These are phyloP conservation scores for Furcula furcula DNA, from an alignment of 2,888 invertebrate genomes.

Conservation along the genomic window DNA sequence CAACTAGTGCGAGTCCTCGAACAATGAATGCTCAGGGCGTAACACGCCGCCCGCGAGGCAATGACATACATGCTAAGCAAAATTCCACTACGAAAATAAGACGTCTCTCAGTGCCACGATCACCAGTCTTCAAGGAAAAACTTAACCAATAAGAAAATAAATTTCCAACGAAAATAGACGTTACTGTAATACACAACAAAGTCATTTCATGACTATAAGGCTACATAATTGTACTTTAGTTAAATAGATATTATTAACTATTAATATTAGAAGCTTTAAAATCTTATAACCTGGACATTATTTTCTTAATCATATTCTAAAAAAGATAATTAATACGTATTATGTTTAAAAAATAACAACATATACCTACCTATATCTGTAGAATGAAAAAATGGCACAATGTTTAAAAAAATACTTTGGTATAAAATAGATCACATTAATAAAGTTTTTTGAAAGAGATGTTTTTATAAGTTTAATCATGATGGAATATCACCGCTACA, in stretches of 20 bases:
- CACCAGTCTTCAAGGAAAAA: slow-evolving; percentile 56
- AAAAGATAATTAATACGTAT: slow-evolving; percentile 19
- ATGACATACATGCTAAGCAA: slow-evolving; percentile 53
- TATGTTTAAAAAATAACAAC: slow-evolving; percentile 37
- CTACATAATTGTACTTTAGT: slow-evolving; percentile 74
- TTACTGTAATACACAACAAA: slow-evolving; percentile 27
- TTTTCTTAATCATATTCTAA: slow-evolving; percentile 36
- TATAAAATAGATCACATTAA: not conserved
- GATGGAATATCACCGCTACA: no score
- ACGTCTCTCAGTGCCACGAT: slow-evolving; percentile 39
- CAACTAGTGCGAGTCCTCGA: slow-evolving; percentile 45
- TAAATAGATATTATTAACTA: slow-evolving; percentile 30
- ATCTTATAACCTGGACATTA: slow-evolving; percentile 46
- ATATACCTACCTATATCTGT: slow-evolving; percentile 27
- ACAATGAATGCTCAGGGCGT: slow-evolving; percentile 54
- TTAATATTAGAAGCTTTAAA: slow-evolving; percentile 40
- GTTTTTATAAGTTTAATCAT: not conserved
- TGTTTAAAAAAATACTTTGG: slow-evolving; percentile 5
- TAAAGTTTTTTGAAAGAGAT: no score
- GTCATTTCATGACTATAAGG: slow-evolving; percentile 62
- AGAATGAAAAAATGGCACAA: slow-evolving; percentile 61
- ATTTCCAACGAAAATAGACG: slow-evolving; percentile 22
- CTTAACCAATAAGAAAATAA: slow-evolving; percentile 42
- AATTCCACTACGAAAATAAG: slow-evolving; percentile 39
- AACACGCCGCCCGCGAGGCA: slow-evolving; percentile 46